phyloP scores from a whole-genome alignment of 2,888 invertebrate species.

The Myopa testacea region DNA sequence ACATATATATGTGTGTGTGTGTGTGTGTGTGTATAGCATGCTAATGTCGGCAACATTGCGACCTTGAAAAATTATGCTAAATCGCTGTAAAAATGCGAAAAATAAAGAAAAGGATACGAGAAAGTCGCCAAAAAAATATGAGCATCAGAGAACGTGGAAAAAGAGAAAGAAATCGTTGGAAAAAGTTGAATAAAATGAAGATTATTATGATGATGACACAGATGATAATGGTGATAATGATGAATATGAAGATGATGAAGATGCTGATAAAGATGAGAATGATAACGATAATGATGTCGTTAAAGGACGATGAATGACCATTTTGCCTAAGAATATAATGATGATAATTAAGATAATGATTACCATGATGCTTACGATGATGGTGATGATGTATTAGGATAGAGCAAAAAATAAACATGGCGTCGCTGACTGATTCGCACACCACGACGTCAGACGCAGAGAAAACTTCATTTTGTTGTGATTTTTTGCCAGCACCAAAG shows the following conservation, averaged over 20 bases:
- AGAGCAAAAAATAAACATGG: slow-evolving; percentile 14
- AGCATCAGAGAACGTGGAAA: slow-evolving; percentile 17
- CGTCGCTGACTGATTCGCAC: slow-evolving; percentile 54
- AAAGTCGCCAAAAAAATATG: not conserved
- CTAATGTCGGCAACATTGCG: slow-evolving; percentile 63
- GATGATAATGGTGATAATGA: not conserved
- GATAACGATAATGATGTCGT: too few species aligned
- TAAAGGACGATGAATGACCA: too few species aligned
- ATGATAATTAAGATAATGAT: too few species aligned
- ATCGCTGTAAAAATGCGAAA: slow-evolving; percentile 60
- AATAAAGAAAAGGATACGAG: slow-evolving; percentile 41
- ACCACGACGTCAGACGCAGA: slow-evolving; percentile 51
- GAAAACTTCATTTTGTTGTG: slow-evolving; percentile 43
- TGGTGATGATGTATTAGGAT: not conserved
- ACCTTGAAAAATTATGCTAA: slow-evolving; percentile 67
- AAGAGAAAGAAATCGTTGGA: slow-evolving; percentile 24
- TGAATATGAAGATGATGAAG: too few species aligned
- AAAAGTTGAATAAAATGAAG: slow-evolving; percentile 47
- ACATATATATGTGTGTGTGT: not conserved
- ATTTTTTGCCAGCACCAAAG: slow-evolving; percentile 24
- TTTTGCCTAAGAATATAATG: too few species aligned
- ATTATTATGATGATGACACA: slow-evolving; percentile 47
- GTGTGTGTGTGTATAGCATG: slow-evolving; percentile 47
- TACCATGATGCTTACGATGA: too few species aligned
- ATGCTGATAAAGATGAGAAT: not conserved